Percentiles rank a stretch among this genome's conserved stretches.
These are phyloP conservation scores for Antheraea assamensis DNA, from an alignment of 2,888 invertebrate genomes.

Conservation along the genomic window DNA sequence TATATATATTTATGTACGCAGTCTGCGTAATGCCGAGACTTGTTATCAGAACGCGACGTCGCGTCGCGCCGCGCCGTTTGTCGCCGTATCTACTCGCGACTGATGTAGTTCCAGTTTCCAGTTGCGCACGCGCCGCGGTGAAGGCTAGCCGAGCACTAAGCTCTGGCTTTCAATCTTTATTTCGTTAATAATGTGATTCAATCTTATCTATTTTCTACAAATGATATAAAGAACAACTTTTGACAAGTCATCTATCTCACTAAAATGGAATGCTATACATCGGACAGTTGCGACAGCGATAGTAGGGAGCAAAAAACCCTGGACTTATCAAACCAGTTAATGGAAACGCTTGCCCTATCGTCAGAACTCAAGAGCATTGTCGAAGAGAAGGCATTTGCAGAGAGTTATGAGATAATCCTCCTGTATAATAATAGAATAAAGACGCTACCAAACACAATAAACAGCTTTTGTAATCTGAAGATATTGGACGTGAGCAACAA, in stretches of 20 bases:
- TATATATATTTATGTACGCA: background rate
- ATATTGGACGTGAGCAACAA: conserved; percentile 95
- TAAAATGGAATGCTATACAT: conserved; percentile 90
- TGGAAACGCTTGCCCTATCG: conserved; percentile 82
- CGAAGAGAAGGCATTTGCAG: conserved; percentile 81
- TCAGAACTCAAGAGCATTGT: conserved; percentile 83
- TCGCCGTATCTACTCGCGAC: background rate
- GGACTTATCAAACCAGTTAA: conserved; percentile 80
- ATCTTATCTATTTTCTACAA: conserved; percentile 32
- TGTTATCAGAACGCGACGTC: background rate
- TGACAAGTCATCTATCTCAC: conserved; percentile 33
- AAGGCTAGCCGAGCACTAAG: conserved; percentile 38
- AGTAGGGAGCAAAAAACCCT: conserved; percentile 86
- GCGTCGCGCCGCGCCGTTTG: background rate
- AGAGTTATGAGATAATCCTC: conserved; percentile 87
- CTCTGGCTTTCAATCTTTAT: conserved; percentile 26
- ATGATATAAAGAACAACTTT: conserved; percentile 34
- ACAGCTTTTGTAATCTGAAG: conserved; percentile 87
- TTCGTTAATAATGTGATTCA: conserved; percentile 54
- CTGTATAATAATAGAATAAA: conserved; percentile 93
- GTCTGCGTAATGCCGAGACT: conserved; percentile 1
- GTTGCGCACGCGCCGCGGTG: conserved; percentile 74
- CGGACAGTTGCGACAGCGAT: conserved; percentile 92
- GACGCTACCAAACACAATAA: conserved; percentile 84
- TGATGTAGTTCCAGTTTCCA: conserved; percentile 28